Base-by-base conservation (phyloP, 2,113 vertebrate genomes). In the Callipepla squamata region DNA sequence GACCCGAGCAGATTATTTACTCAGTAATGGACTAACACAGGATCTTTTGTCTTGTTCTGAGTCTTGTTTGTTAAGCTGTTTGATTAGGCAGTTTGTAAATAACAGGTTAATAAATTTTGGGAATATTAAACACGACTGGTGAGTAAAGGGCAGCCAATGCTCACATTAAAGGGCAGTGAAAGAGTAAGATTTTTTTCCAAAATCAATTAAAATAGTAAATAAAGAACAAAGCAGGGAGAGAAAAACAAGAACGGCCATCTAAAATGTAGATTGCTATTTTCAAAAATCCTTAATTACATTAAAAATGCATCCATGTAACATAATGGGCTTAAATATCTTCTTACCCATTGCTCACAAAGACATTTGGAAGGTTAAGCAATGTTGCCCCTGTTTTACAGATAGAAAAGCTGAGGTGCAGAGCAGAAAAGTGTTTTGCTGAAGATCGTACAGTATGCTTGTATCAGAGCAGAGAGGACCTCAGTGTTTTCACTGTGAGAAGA, bases 1-100 rank as follows among this genome's bases (percentile, higher is more conserved):
- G 89, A 85, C 78, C 36, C 73, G 48, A 85, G 87, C 91, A 94
- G 94, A 92, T 92, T 96, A 95, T 97, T 97, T 97, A 95, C 95
- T 92, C 96, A 88, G 90, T 28, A 59, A 95, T 94, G 92, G 86
- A 90, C 65, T 67, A 67, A 72, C 76, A 61, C 42, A 45, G 91
- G 76, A 81, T 92, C 91, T 93, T 90, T 94, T 89, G 62, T 95
- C 78, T 95, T 95, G 75, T 87, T 96, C 94, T 66, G 67, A 73
- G 75, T 85, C 90, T 92, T 87, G 66, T 30, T 84, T 40, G 84
- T 89, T 97, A 94, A 89, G 92, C 85, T 82, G 87, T 97, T 96
- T 95, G 89, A 92, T 87, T 95, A 85, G 67, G 75, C 94, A 81
- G 81, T 51, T 96, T 95, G 94, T 92, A 94, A 97, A 96, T 83